Conservation (phyloP, 2,113 vertebrate genomes). For the Pionites leucogaster region DNA sequence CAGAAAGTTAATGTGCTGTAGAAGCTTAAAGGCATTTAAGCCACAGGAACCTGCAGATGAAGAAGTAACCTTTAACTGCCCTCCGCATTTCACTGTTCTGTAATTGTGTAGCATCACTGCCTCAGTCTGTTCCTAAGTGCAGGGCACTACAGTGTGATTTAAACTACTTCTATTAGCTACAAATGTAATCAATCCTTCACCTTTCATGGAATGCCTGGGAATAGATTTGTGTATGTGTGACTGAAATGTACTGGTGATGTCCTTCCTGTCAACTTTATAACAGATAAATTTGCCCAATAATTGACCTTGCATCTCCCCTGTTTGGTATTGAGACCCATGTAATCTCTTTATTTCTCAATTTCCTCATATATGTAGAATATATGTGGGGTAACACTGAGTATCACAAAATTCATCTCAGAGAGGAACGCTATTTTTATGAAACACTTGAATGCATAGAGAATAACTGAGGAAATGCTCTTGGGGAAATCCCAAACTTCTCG, state of each 20-base stretch:
- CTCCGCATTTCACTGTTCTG: not conserved
- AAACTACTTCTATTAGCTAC: not conserved
- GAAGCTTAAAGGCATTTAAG: not conserved
- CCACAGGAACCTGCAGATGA: not conserved
- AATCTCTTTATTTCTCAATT: not conserved
- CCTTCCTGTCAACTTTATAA: not conserved
- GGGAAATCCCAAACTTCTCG: not conserved
- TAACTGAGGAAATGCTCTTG: not conserved
- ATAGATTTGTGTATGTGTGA: not conserved
- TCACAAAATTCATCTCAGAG: not conserved
- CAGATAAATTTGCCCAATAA: not conserved
- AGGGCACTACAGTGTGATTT: not conserved
- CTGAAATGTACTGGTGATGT: not conserved
- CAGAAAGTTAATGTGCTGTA: not conserved
- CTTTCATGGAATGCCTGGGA: not conserved
- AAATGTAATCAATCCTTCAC: not conserved
- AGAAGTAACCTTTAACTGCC: not conserved
- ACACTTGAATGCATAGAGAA: not conserved
- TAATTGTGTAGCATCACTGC: not conserved
- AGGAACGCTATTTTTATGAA: not conserved
- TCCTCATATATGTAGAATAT: not conserved
- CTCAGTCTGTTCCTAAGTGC: not conserved
- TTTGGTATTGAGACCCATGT: not conserved
- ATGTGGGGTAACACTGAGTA: not conserved
- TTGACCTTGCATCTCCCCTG: not conserved